A percentile compares a stretch with the other conserved stretches of the same genome.
Conservation (phyloP, 2,113 vertebrate species). For the Cebus imitator region DNA sequence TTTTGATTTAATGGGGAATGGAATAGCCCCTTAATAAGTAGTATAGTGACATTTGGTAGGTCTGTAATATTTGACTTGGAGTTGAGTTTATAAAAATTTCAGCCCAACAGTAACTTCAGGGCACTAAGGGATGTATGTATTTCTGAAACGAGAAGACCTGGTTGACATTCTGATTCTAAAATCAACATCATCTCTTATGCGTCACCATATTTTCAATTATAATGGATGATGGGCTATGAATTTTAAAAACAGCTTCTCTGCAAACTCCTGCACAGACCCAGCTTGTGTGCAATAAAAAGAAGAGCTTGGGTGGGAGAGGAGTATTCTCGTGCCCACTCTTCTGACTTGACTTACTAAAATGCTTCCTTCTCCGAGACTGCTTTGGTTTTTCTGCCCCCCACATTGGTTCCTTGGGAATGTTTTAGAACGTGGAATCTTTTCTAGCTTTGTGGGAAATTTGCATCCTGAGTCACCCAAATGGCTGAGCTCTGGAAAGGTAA, state of each 20-base stretch:
- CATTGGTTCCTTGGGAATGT: neutral
- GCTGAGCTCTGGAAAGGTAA: neutral
- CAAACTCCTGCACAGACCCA: neutral
- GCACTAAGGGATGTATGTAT: slow-evolving; percentile 50
- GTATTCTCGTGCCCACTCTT: neutral
- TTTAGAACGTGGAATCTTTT: slow-evolving; percentile 44
- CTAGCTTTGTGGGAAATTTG: neutral
- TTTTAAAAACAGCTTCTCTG: slow-evolving; percentile 51
- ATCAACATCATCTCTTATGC: slow-evolving; percentile 74
- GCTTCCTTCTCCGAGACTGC: neutral
- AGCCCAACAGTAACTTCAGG: slow-evolving; percentile 54
- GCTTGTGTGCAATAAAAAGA: neutral
- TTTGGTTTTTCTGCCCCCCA: neutral
- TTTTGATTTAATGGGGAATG: slow-evolving; percentile 58
- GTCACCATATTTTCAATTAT: slow-evolving; percentile 75
- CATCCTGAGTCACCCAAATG: neutral
- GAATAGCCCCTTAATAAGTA: slow-evolving; percentile 52
- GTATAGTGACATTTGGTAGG: slow-evolving; percentile 67
- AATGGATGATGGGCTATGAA: slow-evolving; percentile 54
- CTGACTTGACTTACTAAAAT: neutral
- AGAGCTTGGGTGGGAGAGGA: neutral
- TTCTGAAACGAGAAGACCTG: slow-evolving; percentile 72
- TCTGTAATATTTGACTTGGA: slow-evolving; percentile 72
- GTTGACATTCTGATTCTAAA: slow-evolving; percentile 75
- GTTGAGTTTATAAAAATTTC: slow-evolving; percentile 76